phyloP scores from a whole-genome alignment of 2,113 vertebrate species.

The Podilymbus podiceps region DNA sequence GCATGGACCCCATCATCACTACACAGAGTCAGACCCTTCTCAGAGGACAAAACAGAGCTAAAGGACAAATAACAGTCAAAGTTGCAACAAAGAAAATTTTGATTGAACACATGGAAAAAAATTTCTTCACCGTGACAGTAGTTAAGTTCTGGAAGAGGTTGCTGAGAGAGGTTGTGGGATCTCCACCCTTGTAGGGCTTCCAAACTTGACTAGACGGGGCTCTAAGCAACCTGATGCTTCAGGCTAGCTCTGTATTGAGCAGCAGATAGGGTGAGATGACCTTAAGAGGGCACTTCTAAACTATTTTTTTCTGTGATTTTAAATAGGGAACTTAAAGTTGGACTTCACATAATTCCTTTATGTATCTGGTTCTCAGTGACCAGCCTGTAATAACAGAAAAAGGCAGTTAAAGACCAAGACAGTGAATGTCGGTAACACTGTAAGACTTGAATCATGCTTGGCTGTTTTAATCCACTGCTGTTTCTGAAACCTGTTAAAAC shows the following conservation, averaged over 20 bases:
- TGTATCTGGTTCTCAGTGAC: background rate
- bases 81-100: background rate
- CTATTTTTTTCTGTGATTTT: background rate
- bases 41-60: background rate
- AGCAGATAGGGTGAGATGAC: background rate
- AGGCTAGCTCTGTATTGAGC: background rate
- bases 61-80: background rate
- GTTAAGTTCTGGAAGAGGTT: background rate
- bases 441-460: background rate
- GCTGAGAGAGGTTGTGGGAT: background rate
- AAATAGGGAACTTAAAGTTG: background rate
- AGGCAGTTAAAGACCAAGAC: background rate
- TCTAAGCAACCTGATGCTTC: background rate
- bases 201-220: background rate
- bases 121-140: background rate
- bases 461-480: background rate
- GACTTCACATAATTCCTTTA: background rate
- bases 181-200: background rate
- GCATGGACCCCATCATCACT: accelerated
- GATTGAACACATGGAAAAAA: no score
- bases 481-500: background rate
- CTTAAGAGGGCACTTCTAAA: no score
- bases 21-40: background rate
- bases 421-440: background rate
- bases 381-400: background rate